phyloP scores from a whole-genome alignment of 2,797 vertebrate genomes.

The Eleutherodactylus coqui region DNA sequence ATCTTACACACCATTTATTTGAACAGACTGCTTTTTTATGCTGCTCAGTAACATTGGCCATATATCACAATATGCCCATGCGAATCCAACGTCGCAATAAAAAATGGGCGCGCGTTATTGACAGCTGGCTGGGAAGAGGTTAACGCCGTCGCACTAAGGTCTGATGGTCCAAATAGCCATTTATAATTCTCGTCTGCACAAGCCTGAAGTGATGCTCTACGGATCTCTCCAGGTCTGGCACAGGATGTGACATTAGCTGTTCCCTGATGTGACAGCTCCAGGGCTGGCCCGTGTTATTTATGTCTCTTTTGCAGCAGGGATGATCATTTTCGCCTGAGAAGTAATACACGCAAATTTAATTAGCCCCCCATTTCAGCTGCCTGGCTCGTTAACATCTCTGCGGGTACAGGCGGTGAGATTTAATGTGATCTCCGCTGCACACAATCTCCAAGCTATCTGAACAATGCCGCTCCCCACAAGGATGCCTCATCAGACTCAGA shows the following conservation, averaged over 20 bases:
- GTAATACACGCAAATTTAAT: constrained; percentile 38
- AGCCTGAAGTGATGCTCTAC: constrained; percentile 51
- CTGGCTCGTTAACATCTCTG: constrained; percentile 52
- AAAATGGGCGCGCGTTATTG: constrained; percentile 21
- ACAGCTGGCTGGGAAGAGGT: constrained; percentile 52
- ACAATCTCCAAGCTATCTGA: constrained; percentile 62
- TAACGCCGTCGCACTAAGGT: constrained; percentile 46
- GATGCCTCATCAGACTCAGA: constrained; percentile 47
- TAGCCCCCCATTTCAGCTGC: constrained; percentile 35
- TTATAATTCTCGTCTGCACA: constrained; percentile 44
- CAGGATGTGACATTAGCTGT: constrained; percentile 62
- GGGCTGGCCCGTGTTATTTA: constrained; percentile 63
- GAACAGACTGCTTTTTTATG: constrained; percentile 18
- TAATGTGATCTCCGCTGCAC: constrained; percentile 61
- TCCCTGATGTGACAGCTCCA: constrained; percentile 62
- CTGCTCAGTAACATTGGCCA: constrained; percentile 2
- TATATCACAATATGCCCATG: constrained; percentile 25
- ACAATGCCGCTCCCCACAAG: constrained; percentile 57
- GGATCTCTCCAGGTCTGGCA: constrained; percentile 58
- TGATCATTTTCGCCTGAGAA: constrained; percentile 60
- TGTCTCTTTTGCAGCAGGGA: constrained; percentile 64
- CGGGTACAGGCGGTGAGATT: constrained; percentile 63
- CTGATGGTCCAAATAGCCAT: constrained; percentile 49
- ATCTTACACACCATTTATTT: constrained; percentile 37
- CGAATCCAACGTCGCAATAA: background rate